Percentiles rank a stretch among this genome's conserved stretches.
phyloP scores from a whole-genome alignment of 2,888 invertebrate species.

The Anthrax anthrax region DNA sequence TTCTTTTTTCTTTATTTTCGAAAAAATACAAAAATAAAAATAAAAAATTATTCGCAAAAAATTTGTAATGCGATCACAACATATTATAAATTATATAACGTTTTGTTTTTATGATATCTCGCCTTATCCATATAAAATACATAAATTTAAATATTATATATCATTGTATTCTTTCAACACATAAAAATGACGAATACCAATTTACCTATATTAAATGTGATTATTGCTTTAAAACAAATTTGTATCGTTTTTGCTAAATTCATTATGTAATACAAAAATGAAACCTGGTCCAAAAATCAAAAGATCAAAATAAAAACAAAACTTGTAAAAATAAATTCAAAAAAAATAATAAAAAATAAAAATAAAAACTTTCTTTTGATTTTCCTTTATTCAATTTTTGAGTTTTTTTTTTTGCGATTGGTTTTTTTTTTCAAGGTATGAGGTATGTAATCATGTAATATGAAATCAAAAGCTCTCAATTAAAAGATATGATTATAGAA shows the following conservation, averaged over 20 bases:
- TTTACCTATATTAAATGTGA: slow-evolving; percentile 1
- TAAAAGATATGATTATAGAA: background rate
- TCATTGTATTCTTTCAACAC: too few relatives aligned
- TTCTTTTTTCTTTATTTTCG: too few relatives aligned
- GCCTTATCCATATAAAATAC: too few relatives aligned
- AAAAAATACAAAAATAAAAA: background rate
- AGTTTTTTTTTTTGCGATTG: slow-evolving; percentile 1
- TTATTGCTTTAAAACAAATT: slow-evolving; percentile 5
- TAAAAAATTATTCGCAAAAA: background rate
- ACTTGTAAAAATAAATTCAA: too few relatives aligned
- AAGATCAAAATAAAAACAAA: too few relatives aligned
- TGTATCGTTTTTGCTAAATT: slow-evolving; percentile 5
- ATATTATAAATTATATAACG: background rate
- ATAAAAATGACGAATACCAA: slow-evolving; percentile 3
- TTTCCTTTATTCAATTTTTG: background rate
- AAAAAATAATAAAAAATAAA: background rate
- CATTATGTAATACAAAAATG: slow-evolving; percentile 7
- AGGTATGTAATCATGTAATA: background rate
- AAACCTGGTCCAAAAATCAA: background rate
- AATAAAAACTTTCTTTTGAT: too few relatives aligned
- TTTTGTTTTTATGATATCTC: background rate
- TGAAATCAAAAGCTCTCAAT: background rate
- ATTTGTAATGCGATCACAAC: background rate
- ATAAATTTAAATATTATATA: too few relatives aligned
- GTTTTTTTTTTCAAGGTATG: background rate